Evolutionary conservation across 2,797 vertebrate species (phyloP).

Genomic region (Sebastes ruberrimus): DNA sequence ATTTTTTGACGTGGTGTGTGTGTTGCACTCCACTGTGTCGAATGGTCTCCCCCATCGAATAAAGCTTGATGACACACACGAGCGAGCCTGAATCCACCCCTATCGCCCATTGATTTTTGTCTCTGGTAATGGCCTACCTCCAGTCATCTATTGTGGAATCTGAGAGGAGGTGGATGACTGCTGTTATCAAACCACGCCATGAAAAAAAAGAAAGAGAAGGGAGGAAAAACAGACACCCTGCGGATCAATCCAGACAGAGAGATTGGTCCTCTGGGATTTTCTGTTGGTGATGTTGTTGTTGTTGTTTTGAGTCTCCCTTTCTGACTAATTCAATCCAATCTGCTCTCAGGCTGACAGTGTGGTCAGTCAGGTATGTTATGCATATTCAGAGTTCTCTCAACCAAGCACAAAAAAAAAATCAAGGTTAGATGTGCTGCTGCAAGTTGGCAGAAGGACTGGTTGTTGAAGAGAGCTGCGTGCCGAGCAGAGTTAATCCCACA

Average conservation of each 20-base stretch:
- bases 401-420: background rate
- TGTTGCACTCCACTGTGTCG: background rate
- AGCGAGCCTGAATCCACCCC: conserved; percentile 32
- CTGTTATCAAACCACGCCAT: conserved; percentile 41
- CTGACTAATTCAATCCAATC: conserved; percentile 34
- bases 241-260: conserved; percentile 39
- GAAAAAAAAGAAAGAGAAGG: background rate
- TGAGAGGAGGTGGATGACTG: conserved; percentile 38
- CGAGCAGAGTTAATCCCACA: conserved; percentile 34
- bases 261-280: conserved; percentile 22
- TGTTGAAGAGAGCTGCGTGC: conserved; percentile 17
- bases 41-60: background rate
- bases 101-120: conserved; percentile 67
- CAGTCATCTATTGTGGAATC: conserved; percentile 64
- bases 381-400: conserved; percentile 25
- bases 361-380: conserved; percentile 17
- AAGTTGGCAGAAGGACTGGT: conserved; percentile 3
- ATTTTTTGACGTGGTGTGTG: background rate
- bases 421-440: background rate
- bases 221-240: background rate
- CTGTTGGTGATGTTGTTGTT: conserved; percentile 13
- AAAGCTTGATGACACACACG: conserved; percentile 36
- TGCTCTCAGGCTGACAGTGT: background rate
- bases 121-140: conserved; percentile 44
- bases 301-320: conserved; percentile 23